A percentile compares a stretch with the other conserved stretches of the same genome.
Conservation (phyloP, 2,797 vertebrate species). For the Saxicola maurus region DNA sequence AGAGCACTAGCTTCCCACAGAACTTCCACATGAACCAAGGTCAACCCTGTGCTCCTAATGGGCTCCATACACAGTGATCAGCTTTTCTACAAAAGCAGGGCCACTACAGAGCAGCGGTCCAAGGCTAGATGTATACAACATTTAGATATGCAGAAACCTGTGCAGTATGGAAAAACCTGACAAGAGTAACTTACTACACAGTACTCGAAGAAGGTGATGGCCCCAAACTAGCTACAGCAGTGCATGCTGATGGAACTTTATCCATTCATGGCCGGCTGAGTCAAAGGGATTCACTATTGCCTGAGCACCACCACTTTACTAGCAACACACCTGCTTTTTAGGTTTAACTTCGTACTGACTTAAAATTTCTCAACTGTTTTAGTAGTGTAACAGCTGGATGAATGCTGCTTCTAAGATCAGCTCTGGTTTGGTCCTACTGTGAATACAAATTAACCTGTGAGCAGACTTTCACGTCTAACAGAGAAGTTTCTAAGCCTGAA, state of each 20-base stretch:
- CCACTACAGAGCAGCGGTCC: neutral
- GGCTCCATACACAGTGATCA: neutral
- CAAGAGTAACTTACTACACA: no score
- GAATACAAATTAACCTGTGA: neutral
- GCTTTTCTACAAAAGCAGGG: neutral
- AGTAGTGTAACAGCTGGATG: neutral
- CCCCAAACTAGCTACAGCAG: neutral
- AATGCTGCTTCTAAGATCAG: neutral
- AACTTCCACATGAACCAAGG: neutral
- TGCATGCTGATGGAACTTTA: neutral
- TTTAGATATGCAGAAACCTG: neutral
- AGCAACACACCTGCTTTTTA: neutral
- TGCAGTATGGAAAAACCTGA: neutral
- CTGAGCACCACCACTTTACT: neutral
- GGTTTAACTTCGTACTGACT: neutral
- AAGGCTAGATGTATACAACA: neutral
- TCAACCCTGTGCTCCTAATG: neutral
- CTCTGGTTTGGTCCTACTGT: neutral
- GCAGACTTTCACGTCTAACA: neutral
- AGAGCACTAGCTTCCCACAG: neutral
- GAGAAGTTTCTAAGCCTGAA: neutral
- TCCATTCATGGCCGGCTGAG: neutral
- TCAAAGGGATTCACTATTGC: fast-evolving
- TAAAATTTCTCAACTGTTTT: neutral
- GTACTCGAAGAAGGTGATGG: neutral